These are phyloP conservation scores for Pandemis corylana DNA, from an alignment of 2,888 invertebrate genomes.

Conservation along the genomic window DNA sequence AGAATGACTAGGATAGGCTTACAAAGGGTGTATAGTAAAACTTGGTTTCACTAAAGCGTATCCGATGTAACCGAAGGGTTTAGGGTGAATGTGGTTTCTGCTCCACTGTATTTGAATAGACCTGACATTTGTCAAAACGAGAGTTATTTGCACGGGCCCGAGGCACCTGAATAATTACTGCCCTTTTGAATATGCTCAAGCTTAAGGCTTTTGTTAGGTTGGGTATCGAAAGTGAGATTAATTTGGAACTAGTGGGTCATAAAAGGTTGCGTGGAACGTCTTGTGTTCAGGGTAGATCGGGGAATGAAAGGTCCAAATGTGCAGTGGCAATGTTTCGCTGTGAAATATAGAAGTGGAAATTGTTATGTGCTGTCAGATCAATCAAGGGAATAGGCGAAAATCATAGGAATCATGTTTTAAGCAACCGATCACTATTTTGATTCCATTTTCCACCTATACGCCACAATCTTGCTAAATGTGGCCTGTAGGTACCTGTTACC, in stretches of 20 bases:
- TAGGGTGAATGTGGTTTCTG: neutral
- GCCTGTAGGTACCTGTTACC: too few relatives aligned
- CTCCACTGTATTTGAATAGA: slow-evolving; percentile 29
- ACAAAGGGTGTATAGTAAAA: neutral
- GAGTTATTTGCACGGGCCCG: slow-evolving; percentile 20
- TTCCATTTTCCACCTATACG: too few relatives aligned
- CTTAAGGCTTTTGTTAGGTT: slow-evolving; percentile 9
- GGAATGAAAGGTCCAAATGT: neutral
- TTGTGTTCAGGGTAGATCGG: neutral
- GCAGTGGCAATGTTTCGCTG: neutral
- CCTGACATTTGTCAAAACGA: slow-evolving; percentile 33
- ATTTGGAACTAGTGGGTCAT: slow-evolving; percentile 12
- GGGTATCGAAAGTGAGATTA: slow-evolving; percentile 19
- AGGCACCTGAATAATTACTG: slow-evolving; percentile 31
- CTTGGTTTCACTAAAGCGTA: slow-evolving; percentile 4
- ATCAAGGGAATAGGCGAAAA: too few relatives aligned
- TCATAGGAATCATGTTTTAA: too few relatives aligned
- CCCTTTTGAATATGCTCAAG: slow-evolving; percentile 27
- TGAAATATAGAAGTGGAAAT: too few relatives aligned
- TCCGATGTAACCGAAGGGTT: slow-evolving; percentile 13
- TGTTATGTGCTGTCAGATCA: too few relatives aligned
- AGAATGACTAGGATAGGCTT: neutral
- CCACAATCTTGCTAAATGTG: too few relatives aligned
- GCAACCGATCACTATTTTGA: too few relatives aligned
- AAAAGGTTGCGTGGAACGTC: neutral